Conservation (phyloP, 2,797 vertebrate species). For the Streptopelia turtur region DNA sequence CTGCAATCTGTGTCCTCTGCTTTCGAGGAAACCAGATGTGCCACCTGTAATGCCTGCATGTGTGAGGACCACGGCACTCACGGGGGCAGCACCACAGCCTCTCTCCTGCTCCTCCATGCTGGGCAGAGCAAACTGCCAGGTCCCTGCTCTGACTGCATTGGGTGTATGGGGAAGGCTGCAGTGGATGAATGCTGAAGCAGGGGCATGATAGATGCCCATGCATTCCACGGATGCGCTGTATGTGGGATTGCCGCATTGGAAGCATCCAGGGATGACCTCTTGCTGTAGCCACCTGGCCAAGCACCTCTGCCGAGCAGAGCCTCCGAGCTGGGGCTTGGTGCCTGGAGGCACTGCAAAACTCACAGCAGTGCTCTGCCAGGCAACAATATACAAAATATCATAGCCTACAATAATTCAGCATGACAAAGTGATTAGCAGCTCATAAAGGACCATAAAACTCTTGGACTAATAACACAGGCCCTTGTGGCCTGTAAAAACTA, state of each 20-base stretch:
- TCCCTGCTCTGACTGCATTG: neutral
- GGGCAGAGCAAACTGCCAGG: neutral
- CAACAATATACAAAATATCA: neutral
- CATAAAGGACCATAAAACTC: neutral
- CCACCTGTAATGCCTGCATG: rapidly evolving
- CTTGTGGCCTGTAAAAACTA: neutral
- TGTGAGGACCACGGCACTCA: rapidly evolving
- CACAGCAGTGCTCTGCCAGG: neutral
- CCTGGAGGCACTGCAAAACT: neutral
- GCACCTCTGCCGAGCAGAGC: neutral
- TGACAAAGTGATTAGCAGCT: neutral
- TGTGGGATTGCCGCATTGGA: rapidly evolving
- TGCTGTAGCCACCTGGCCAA: neutral
- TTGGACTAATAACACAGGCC: neutral
- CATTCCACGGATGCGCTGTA: rapidly evolving
- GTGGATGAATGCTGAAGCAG: neutral
- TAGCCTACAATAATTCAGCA: neutral
- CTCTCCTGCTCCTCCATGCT: rapidly evolving
- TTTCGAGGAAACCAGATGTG: neutral
- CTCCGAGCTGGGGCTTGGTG: rapidly evolving
- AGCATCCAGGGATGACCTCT: rapidly evolving
- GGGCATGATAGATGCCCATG: rapidly evolving
- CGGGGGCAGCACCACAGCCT: neutral
- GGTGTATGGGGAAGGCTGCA: rapidly evolving
- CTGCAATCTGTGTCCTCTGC: rapidly evolving